A percentile compares a stretch with the other conserved stretches of the same genome.
These are phyloP conservation scores for Drosophila multiciliata DNA, from an alignment of 2,888 invertebrate genomes.

Conservation along the genomic window DNA sequence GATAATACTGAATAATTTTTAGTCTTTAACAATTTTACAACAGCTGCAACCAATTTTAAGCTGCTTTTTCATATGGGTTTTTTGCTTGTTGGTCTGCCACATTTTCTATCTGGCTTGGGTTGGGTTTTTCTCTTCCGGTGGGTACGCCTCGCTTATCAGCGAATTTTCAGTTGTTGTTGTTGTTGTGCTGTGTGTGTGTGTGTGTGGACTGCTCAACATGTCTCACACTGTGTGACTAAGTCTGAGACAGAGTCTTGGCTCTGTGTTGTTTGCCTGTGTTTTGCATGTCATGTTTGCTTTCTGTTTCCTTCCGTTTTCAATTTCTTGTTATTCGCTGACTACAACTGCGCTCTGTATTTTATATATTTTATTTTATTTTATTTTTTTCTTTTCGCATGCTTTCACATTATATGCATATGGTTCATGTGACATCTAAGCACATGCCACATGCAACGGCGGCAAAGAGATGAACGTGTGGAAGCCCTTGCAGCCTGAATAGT, in stretches of 20 bases:
- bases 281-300: constrained; percentile 78
- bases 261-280: constrained; percentile 39
- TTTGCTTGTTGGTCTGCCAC: constrained; percentile 20
- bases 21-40: background rate
- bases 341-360: constrained; percentile 5
- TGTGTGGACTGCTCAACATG: constrained; percentile 21
- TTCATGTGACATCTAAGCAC: constrained; percentile 51
- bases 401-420: constrained; percentile 54
- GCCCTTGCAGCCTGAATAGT: background rate
- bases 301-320: constrained; percentile 74
- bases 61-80: constrained; percentile 16
- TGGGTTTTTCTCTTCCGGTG: constrained; percentile 62
- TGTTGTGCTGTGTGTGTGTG: constrained; percentile 1
- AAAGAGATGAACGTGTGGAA: background rate
- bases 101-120: constrained; percentile 31
- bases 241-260: constrained; percentile 18
- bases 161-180: constrained; percentile 59
- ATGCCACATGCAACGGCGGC: constrained; percentile 4
- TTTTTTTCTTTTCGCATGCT: constrained; percentile 37
- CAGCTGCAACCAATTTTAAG: constrained; percentile 1
- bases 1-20: background rate
- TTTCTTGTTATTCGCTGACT: constrained; percentile 61
- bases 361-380: constrained; percentile 10
- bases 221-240: constrained; percentile 22
- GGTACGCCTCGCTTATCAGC: constrained; percentile 73